Base-by-base conservation (phyloP, 2,888 invertebrate species). In the Colostygia pectinataria region DNA sequence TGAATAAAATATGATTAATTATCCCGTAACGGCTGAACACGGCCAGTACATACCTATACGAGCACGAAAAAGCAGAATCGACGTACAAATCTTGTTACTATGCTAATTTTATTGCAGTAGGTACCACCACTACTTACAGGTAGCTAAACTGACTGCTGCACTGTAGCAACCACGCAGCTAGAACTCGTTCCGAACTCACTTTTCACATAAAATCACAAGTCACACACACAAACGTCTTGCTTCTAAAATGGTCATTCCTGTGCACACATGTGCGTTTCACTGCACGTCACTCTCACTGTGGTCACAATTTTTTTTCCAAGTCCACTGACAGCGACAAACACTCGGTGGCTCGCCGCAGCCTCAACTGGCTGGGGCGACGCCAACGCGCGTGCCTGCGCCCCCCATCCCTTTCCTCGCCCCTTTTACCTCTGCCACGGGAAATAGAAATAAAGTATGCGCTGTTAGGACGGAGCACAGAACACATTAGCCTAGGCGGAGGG, bases 301-400 rank as follows among this genome's bases (percentile, higher is more conserved):
- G 68, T 71, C 76, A 73, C 78, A 67, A 72, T 74, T 68, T 68
- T 73, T 72, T 69, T 66, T 65, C 61, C 56, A 51, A 43, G 38
- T 42, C 20, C 52, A 42, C 53, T 60, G 44, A 45, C 39, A 33
- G 55, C 61, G 70, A 83, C 87, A 72, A 68, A 78, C 80, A 74
- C 52, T 63, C 80, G 47, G 61, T 55, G 51, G 59, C 60, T 66
- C 78, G 80, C 65, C 81, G 80, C 83, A 87, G 88, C 85, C 71
- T 79, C 78, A 74, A 90, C 89, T 89, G 89, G 86, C 88, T 83
- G 83, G 89, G 89, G 84, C 76, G 84, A 71, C 84, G 68, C 81
- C 75, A 89, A 72, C 84, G 89, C 89, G 89, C 89, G 83, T 80
- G 89, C 80, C 79, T 75, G 68, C 67, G 68, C 68, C 77, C 77